These are phyloP conservation scores for Argyrosomus regius DNA, from an alignment of 2,797 vertebrate genomes.

Conservation along the genomic window DNA sequence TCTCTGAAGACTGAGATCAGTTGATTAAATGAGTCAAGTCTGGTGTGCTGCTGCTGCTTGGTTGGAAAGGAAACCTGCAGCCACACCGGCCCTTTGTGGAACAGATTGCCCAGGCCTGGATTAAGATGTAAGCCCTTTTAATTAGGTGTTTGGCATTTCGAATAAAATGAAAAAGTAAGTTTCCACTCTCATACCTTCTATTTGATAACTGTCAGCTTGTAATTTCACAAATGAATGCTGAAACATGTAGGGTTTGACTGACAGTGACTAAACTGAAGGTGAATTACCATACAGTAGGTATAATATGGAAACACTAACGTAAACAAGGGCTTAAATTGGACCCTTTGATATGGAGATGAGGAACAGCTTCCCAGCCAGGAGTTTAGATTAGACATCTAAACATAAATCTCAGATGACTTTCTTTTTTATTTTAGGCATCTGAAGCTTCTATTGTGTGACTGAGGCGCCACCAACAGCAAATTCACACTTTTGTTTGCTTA, in stretches of 20 bases:
- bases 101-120: too few relatives aligned
- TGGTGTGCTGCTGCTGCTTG: too few relatives aligned
- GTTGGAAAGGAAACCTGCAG: too few relatives aligned
- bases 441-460: slow-evolving; percentile 34
- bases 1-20: too few relatives aligned
- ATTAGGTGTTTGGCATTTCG: slow-evolving; percentile 8
- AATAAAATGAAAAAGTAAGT: slow-evolving; percentile 10
- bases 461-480: slow-evolving; percentile 37
- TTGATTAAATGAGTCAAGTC: too few relatives aligned
- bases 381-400: slow-evolving; percentile 33
- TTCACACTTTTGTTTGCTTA: slow-evolving; percentile 49
- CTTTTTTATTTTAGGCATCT: slow-evolving; percentile 52
- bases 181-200: not conserved
- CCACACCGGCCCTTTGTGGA: too few relatives aligned
- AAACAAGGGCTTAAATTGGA: slow-evolving; percentile 13
- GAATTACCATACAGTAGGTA: slow-evolving; percentile 23
- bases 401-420: slow-evolving; percentile 38
- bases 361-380: slow-evolving; percentile 19
- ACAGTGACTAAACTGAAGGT: slow-evolving; percentile 9
- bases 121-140: slow-evolving; percentile 10
- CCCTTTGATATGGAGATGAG: slow-evolving; percentile 53
- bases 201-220: not conserved
- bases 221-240: not conserved
- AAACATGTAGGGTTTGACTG: slow-evolving; percentile 8
- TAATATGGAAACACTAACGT: not conserved